Conservation (phyloP, 1,140 invertebrate genomes). For the Bombus vancouverensis region DNA sequence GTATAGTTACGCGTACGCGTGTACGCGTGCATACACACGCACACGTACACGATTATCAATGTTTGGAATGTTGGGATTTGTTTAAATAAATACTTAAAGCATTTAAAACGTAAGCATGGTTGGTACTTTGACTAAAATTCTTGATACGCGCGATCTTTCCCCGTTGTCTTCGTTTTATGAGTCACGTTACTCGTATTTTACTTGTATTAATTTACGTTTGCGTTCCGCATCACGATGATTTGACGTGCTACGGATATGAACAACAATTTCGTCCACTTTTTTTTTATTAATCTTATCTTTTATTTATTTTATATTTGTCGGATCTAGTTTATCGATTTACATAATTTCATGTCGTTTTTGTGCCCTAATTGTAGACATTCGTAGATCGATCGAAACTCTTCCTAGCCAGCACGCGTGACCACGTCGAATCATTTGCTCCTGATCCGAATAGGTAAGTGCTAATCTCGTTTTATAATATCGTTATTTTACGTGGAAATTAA, state of each 20-base stretch:
- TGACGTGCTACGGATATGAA: fast-evolving
- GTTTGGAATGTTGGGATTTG: constrained; percentile 81
- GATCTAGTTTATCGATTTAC: too few relatives aligned
- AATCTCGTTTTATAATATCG: not conserved
- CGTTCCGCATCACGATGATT: too few relatives aligned
- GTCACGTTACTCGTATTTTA: too few relatives aligned
- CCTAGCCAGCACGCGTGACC: not conserved
- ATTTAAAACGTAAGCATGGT: constrained; percentile 68
- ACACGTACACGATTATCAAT: constrained; percentile 72
- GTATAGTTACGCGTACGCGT: not conserved
- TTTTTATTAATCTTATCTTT: too few relatives aligned
- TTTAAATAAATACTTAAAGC: constrained; percentile 81
- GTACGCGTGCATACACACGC: too few relatives aligned
- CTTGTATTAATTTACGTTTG: too few relatives aligned
- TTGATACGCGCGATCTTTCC: not conserved
- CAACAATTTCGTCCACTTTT: too few relatives aligned
- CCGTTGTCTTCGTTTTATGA: not conserved
- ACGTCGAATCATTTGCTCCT: not conserved
- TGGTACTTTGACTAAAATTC: constrained; percentile 26
- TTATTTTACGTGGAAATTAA: not conserved
- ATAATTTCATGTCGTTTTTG: too few relatives aligned
- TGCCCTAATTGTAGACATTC: too few relatives aligned
- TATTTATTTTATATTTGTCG: too few relatives aligned
- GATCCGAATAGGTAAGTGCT: not conserved
- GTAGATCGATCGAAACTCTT: not conserved